phyloP scores from a whole-genome alignment of 2,888 invertebrate genomes.

The Diaphora mendica region DNA sequence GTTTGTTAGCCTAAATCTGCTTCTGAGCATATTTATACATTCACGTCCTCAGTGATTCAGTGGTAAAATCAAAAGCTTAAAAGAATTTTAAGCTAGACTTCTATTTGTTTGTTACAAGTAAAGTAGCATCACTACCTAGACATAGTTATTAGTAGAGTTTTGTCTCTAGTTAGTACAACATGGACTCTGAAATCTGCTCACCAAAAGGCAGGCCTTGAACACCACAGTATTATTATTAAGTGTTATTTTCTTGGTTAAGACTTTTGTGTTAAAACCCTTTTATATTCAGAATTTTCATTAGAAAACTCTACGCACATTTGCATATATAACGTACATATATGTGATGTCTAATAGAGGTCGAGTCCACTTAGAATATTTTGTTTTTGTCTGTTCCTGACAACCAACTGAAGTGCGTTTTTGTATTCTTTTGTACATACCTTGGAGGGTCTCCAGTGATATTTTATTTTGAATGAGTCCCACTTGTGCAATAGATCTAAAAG shows the following conservation, averaged over 20 bases:
- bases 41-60: neutral
- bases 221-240: neutral
- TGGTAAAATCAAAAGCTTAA: neutral
- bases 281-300: too few species aligned
- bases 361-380: neutral
- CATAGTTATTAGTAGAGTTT: neutral
- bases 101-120: neutral
- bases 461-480: slow-evolving; percentile 44
- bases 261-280: neutral
- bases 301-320: neutral
- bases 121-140: too few species aligned
- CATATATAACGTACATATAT: neutral
- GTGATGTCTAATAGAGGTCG: neutral
- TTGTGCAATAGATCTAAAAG: slow-evolving; percentile 44
- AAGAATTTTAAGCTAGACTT: neutral
- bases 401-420: neutral
- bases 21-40: neutral
- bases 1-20: neutral
- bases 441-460: slow-evolving; percentile 30
- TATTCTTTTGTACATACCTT: slow-evolving; percentile 10
- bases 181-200: neutral
- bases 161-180: neutral
- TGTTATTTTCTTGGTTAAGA: neutral
- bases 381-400: slow-evolving; percentile 1
- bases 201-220: neutral